These are phyloP conservation scores for Drosophila paracracens DNA, from an alignment of 2,888 invertebrate species.

Conservation along the genomic window DNA sequence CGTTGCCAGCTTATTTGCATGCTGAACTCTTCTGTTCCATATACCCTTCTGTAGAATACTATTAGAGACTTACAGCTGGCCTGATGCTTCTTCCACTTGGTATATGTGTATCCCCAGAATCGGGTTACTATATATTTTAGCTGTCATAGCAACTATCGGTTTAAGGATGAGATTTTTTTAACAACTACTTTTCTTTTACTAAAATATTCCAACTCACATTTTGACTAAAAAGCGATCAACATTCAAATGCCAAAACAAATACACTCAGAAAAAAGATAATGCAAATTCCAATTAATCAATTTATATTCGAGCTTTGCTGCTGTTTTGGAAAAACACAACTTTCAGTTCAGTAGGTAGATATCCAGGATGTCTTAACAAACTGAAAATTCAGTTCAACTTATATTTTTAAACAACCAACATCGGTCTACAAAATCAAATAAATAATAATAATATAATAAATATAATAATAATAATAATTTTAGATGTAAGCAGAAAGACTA, in stretches of 20 bases:
- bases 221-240: neutral
- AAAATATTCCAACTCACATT: neutral
- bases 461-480: neutral
- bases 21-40: conserved; percentile 33
- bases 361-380: neutral
- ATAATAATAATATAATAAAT: too few species aligned
- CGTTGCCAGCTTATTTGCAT: conserved; percentile 62
- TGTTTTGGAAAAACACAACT: neutral
- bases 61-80: too few species aligned
- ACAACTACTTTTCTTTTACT: neutral
- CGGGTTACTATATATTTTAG: neutral
- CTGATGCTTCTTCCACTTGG: neutral
- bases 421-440: neutral
- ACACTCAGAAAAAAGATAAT: neutral
- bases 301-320: neutral
- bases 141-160: neutral
- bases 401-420: neutral
- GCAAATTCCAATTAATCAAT: neutral
- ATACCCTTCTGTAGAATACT: neutral
- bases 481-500: neutral
- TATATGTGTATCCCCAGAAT: neutral
- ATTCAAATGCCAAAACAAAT: neutral
- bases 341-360: neutral
- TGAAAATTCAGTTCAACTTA: neutral
- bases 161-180: neutral